phyloP scores from a whole-genome alignment of 2,888 invertebrate genomes.

The Hololepta plana region DNA sequence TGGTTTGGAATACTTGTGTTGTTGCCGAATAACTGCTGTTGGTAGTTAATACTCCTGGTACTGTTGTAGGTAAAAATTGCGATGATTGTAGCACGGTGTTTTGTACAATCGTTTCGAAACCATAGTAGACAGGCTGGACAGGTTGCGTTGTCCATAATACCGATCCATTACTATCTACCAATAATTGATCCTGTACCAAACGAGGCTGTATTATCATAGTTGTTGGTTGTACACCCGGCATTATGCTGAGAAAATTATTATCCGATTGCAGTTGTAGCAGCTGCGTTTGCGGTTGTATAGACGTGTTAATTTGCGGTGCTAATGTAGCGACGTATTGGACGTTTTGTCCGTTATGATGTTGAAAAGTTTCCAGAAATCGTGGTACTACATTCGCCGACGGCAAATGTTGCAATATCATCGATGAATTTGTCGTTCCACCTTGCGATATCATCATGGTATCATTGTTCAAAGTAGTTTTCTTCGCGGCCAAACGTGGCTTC shows the following conservation, averaged over 20 bases:
- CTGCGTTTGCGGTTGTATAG: constrained; percentile 11
- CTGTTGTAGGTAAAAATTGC: constrained; percentile 64
- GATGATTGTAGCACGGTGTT: constrained; percentile 82
- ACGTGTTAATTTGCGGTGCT: constrained; percentile 13
- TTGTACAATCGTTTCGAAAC: constrained; percentile 70
- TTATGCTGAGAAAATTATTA: constrained; percentile 22
- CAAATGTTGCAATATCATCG: constrained; percentile 48
- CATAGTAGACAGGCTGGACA: constrained; percentile 64
- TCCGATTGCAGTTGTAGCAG: constrained; percentile 32
- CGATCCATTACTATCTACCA: constrained; percentile 24
- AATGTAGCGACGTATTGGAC: constrained; percentile 58
- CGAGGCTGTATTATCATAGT: constrained; percentile 23
- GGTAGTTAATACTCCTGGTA: constrained; percentile 63
- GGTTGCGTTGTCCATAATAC: constrained; percentile 27
- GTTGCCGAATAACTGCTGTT: constrained; percentile 73
- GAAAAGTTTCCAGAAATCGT: constrained; percentile 49
- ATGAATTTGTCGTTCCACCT: constrained; percentile 23
- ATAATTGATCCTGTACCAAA: constrained; percentile 21
- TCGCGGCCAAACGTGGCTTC: constrained; percentile 15
- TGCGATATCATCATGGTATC: constrained; percentile 13
- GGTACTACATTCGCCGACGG: constrained; percentile 31
- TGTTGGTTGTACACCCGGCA: constrained; percentile 22
- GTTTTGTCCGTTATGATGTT: constrained; percentile 50
- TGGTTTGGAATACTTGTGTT: constrained; percentile 66
- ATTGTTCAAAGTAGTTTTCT: constrained; percentile 11